These are phyloP conservation scores for Stegana nigrithorax DNA, from an alignment of 2,888 invertebrate genomes.

Conservation along the genomic window DNA sequence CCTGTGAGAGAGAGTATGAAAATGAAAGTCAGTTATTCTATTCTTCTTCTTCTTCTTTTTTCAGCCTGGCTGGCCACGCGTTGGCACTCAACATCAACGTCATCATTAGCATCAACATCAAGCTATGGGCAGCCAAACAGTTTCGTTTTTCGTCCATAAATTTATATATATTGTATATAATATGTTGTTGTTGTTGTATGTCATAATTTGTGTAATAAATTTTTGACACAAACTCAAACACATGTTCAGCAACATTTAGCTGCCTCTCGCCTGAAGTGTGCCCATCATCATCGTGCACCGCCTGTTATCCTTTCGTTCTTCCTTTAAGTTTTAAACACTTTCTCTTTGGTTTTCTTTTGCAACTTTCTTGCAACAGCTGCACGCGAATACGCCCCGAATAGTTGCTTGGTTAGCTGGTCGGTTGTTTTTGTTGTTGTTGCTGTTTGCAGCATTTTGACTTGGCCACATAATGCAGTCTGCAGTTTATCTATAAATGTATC, in stretches of 20 bases:
- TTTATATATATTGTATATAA: too few species aligned
- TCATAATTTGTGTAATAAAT: slow-evolving; percentile 14
- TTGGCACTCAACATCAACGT: slow-evolving; percentile 25
- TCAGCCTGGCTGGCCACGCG: slow-evolving; percentile 11
- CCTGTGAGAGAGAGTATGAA: too few species aligned
- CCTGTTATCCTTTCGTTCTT: slow-evolving; percentile 38
- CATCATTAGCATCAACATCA: slow-evolving; percentile 34
- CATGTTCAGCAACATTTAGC: slow-evolving; percentile 40
- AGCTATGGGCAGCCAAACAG: neutral
- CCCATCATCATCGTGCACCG: slow-evolving; percentile 39
- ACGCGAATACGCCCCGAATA: slow-evolving; percentile 30
- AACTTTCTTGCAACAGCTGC: slow-evolving; percentile 32
- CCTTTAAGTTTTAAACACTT: slow-evolving; percentile 20
- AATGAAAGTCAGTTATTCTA: slow-evolving; percentile 11
- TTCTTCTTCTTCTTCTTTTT: neutral
- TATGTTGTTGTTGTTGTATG: neutral
- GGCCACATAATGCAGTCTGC: too few species aligned
- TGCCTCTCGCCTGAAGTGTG: slow-evolving; percentile 37
- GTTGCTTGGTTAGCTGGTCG: neutral
- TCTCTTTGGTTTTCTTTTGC: neutral
- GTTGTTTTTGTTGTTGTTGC: neutral
- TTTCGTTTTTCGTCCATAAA: neutral
- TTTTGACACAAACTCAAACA: slow-evolving; percentile 42
- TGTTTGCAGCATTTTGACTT: too few species aligned
- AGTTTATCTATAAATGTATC: too few species aligned